Evolutionary conservation across 2,888 invertebrate genomes (phyloP), one percentile per base, ranked within the genome.

Genomic region (Pecten maximus): DNA sequence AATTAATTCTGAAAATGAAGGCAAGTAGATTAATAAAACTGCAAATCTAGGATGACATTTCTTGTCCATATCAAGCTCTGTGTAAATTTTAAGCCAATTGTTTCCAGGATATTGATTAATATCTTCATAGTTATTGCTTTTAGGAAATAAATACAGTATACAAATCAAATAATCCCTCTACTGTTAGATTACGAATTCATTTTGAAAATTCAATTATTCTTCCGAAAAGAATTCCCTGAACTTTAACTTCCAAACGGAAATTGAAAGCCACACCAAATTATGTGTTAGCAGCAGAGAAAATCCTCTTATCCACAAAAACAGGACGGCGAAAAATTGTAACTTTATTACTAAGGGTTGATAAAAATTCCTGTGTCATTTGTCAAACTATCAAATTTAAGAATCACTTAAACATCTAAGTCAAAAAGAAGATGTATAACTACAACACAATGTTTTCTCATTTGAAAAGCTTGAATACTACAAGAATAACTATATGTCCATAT

Each of bases 171-270:
- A 74, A 35, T 74, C 15, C 8, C 3, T 16, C 60, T 74, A 50
- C 16, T 28, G 28, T 28, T 23, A n/a, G 60, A 74, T 35, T 10
- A 74, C 74, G 10, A 74, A 35, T 35, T 35, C 23, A 74, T 74
- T 35, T 74, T 74, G 60, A 19, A 74, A 74, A 74, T 35, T 35
- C 74, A 74, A 74, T 74, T 35, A 74, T 74, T 35, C 10, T 74
- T 28, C 28, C 0, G 35, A 28, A 28, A 28, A 35, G 23, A 28
- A 74, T 10, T 35, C 23, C 74, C 74, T 15, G 28, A 28, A 74
- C 74, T 35, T 28, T 28, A 6, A 74, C 74, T 74, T 74, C 44
- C 74, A 74, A 74, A 74, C 74, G 35, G 74, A 74, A 74, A 74
- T 35, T 74, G 28, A 54, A 74, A 74, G 28, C 35, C 10, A 23